phyloP scores from a whole-genome alignment of 2,113 vertebrate genomes.

The Gnathonemus longibarbis region DNA sequence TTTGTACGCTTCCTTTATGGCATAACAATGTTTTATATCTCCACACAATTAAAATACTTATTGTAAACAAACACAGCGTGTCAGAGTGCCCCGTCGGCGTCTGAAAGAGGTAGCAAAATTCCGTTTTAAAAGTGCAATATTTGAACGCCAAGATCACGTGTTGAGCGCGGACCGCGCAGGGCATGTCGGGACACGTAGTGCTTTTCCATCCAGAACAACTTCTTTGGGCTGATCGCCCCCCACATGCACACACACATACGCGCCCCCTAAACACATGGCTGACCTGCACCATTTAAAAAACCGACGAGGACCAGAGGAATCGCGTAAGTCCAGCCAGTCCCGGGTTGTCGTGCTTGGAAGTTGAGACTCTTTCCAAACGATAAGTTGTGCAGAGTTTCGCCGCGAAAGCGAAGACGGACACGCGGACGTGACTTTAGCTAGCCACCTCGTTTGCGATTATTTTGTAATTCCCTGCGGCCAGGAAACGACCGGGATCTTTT shows the following conservation, averaged over 20 bases:
- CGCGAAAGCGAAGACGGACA: neutral
- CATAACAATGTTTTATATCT: neutral
- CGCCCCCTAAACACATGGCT: slow-evolving; percentile 4
- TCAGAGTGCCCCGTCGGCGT: neutral
- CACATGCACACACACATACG: neutral
- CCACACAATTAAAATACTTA: neutral
- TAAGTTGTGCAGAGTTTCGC: neutral
- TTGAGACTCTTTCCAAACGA: neutral
- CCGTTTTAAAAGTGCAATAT: neutral
- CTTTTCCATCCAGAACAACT: neutral
- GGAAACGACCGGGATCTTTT: neutral
- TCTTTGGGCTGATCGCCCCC: neutral
- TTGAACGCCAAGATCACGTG: neutral
- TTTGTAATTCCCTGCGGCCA: neutral
- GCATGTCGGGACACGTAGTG: neutral
- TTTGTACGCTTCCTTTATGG: neutral
- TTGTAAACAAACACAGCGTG: neutral
- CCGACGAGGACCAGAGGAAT: neutral
- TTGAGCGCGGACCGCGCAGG: neutral
- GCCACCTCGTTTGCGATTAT: neutral
- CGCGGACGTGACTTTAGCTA: neutral
- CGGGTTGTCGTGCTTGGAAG: neutral
- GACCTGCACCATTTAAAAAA: neutral
- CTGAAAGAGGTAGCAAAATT: neutral
- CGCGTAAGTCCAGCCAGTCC: neutral